These are phyloP conservation scores for Lepidochrysops patricia DNA, from an alignment of 2,888 invertebrate genomes.

Conservation along the genomic window DNA sequence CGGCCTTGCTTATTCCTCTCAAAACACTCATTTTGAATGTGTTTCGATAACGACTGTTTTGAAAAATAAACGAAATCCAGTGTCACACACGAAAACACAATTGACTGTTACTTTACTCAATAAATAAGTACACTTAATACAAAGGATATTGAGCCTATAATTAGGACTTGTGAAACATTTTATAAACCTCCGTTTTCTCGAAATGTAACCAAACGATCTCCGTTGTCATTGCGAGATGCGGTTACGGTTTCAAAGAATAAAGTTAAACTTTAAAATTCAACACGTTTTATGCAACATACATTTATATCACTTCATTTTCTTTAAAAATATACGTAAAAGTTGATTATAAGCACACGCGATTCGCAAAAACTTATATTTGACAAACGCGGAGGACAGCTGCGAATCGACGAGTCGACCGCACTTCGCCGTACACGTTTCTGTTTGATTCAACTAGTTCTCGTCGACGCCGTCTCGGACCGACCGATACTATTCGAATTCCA, in stretches of 20 bases:
- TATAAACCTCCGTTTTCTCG: slow-evolving; percentile 70
- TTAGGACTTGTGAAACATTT: slow-evolving; percentile 71
- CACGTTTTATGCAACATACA: slow-evolving; percentile 63
- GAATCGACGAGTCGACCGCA: slow-evolving; percentile 73
- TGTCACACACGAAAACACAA: slow-evolving; percentile 68
- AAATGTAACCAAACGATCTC: slow-evolving; percentile 70
- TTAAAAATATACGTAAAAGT: slow-evolving; percentile 59
- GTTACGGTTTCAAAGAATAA: slow-evolving; percentile 57
- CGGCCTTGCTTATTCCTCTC: slow-evolving; percentile 71
- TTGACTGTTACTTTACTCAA: slow-evolving; percentile 59
- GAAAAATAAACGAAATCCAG: slow-evolving; percentile 45
- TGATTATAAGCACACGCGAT: slow-evolving; percentile 72
- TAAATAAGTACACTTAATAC: slow-evolving; percentile 64
- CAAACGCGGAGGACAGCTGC: slow-evolving; percentile 68
- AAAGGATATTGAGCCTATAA: slow-evolving; percentile 54
- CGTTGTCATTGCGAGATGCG: slow-evolving; percentile 73
- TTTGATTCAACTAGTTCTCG: slow-evolving; percentile 29
- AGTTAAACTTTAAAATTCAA: slow-evolving; percentile 55
- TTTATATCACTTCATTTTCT: slow-evolving; percentile 64
- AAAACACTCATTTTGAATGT: slow-evolving; percentile 72
- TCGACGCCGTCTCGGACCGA: slow-evolving; percentile 34
- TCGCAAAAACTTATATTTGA: slow-evolving; percentile 64
- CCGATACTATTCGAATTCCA: slow-evolving; percentile 58
- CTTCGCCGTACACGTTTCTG: slow-evolving; percentile 74
- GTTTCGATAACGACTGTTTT: slow-evolving; percentile 62